Evolutionary conservation across 2,113 vertebrate genomes (phyloP).

Genomic region (Platanista minor): DNA sequence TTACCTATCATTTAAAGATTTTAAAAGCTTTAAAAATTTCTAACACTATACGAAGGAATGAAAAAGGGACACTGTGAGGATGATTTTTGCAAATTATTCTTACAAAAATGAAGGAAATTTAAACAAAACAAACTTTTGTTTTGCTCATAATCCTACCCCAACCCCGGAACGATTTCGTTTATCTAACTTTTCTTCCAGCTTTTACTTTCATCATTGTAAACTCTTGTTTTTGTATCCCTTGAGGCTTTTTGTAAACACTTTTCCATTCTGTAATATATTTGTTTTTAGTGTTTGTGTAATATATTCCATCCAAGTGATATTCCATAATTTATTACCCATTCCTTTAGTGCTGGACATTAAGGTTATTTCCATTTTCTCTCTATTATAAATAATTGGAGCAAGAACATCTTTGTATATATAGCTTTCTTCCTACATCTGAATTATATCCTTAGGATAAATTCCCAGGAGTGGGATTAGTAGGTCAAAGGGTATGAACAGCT

Average conservation of each 20-base stretch:
- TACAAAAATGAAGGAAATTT: not conserved
- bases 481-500: constrained; percentile 71
- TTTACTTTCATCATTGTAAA: not conserved
- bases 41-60: not conserved
- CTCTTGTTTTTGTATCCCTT: not conserved
- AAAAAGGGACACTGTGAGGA: not conserved
- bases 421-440: constrained; percentile 55
- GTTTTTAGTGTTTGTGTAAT: constrained; percentile 34
- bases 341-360: constrained; percentile 60
- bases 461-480: constrained; percentile 73
- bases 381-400: constrained; percentile 68
- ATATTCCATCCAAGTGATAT: constrained; percentile 42
- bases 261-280: constrained; percentile 1
- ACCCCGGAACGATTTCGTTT: not conserved
- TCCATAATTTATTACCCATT: constrained; percentile 46
- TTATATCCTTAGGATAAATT: constrained; percentile 68
- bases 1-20: not conserved
- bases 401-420: constrained; percentile 62
- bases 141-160: not conserved
- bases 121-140: not conserved
- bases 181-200: not conserved
- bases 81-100: not conserved
- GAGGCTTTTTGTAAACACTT: constrained; percentile 41
- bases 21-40: not conserved
- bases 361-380: constrained; percentile 71